Evolutionary conservation across 2,888 invertebrate genomes (phyloP), one percentile per base, ranked within the genome.

Genomic region (Hyposoter dolosus): DNA sequence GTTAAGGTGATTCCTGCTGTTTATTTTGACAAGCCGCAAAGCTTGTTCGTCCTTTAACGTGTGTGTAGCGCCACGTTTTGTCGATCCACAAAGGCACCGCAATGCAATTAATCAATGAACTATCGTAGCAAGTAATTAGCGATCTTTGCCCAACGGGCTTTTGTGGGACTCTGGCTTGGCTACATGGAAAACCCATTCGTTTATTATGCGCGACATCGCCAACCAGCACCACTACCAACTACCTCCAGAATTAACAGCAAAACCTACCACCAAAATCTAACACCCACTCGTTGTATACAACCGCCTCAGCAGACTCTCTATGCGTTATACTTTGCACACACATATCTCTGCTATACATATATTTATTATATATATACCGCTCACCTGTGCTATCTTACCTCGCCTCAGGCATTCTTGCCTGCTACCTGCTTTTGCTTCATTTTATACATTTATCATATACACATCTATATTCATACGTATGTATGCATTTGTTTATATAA

Each of bases 181-280:
- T 68, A 91, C 90, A 90, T 88, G 90, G 82, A 91, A 91, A 90
- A 88, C 85, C 90, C 89, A 90, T 91, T 90, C 88, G 88, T 89
- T 90, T 91, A 90, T 90, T 90, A 89, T 88, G 74, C 76, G 69
- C 53, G 83, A 84, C 79, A 75, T 68, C 68, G 23, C 65, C 69
- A n/a, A 74, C 23, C 65, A 40, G 35, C 35, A 35, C 68, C 23
- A 53, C 28, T 47, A 69, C 45, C 56, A 56, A 69, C 69, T 28
- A 45, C 45, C 68, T 50, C 35, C 32, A 15, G 72, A 32, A 63
- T 72, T 65, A 71, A 71, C 75, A 28, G 72, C 75, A 76, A 79
- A 85, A 85, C 76, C 63, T 47, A 40, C 75, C 23, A 80, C 83
- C 65, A 85, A 82, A 77, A 78, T 78, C 35, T 65, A 66, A 50